Conservation (phyloP, 1,140 invertebrate species). For the Aphaenogaster floridana region DNA sequence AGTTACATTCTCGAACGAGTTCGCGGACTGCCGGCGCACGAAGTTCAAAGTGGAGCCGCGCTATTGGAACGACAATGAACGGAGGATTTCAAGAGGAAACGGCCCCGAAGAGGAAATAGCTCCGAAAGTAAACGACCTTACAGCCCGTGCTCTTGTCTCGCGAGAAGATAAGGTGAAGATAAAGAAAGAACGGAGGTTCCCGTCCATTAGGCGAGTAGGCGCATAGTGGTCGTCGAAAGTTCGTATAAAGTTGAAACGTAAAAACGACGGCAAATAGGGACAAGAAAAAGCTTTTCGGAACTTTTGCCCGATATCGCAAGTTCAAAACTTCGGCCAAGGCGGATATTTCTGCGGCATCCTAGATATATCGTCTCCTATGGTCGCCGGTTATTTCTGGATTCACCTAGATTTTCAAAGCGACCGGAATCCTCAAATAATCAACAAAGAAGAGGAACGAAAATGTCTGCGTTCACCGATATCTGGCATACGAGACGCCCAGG, state of each 20-base stretch:
- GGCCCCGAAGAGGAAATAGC: not conserved
- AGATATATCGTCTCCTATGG: conserved; percentile 53
- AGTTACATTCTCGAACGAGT: not conserved
- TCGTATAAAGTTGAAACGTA: not conserved
- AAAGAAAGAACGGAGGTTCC: not conserved
- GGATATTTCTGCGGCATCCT: conserved; percentile 52
- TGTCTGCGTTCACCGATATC: not conserved
- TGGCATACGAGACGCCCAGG: not conserved
- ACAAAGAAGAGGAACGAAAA: conserved; percentile 32
- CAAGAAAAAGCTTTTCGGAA: conserved; percentile 29
- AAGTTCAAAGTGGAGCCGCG: not conserved
- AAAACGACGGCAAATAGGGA: not conserved
- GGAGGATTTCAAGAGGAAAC: not conserved
- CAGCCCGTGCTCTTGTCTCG: not conserved
- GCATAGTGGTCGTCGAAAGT: not conserved
- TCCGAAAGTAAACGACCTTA: not conserved
- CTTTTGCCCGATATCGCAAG: conserved; percentile 24
- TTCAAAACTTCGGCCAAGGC: conserved; percentile 55
- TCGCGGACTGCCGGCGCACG: not conserved
- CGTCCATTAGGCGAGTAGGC: not conserved
- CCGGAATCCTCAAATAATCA: conserved; percentile 57
- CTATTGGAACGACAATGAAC: not conserved
- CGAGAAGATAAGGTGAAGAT: not conserved
- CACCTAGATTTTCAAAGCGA: conserved; percentile 59
- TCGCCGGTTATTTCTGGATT: conserved; percentile 59